Base-by-base conservation (phyloP, 2,888 invertebrate genomes). In the Gnatocerus cornutus region DNA sequence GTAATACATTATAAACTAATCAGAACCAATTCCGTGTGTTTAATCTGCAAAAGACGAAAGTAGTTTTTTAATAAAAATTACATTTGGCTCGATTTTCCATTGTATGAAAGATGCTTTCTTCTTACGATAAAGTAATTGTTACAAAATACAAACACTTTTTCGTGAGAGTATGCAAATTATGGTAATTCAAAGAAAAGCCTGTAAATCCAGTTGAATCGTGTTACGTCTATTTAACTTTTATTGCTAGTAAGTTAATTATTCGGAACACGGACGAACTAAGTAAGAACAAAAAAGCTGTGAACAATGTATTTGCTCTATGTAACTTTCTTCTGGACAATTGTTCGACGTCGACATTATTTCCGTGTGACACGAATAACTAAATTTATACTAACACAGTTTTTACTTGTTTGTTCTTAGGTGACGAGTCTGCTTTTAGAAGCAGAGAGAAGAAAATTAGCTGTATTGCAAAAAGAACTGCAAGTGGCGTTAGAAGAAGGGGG, bases 341-440 rank as follows among this genome's bases (percentile, higher is more conserved):
- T 30, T 33, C 33, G 27, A 12, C 13, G 53, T 16, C 16, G 53
- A 53, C 12, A 27, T 48, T 48, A 27, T 58, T 58, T 58, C 29
- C 56, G 10, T 58, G 56, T 58, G 56, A 58, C 56, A 58, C 13
- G 27, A 50, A 41, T 21, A 58, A 27, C 56, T 58, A 58, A 55
- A 58, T 16, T 55, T 41, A 43, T 27, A 43, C 56, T 58, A 58
- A 58, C 56, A 59, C 21, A 30, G 27, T 46, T 59, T 30, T 9
- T 21, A n/a, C 29, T 46, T 6, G 16, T 39, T 4, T 48, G n/a
- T 41, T 39, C 83, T 86, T 45, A 92, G 91, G 91, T 92, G 69
- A 91, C 91, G 33, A 90, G 90, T 74, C 85, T 91, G 68, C 85
- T 92, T 73, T 84, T 92, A 74, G 91, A 91, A 83, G 91, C 90